Base-by-base conservation (phyloP, 30 jellyfish, hydroid and myxozoan species). In the Aurelia sp. region DNA sequence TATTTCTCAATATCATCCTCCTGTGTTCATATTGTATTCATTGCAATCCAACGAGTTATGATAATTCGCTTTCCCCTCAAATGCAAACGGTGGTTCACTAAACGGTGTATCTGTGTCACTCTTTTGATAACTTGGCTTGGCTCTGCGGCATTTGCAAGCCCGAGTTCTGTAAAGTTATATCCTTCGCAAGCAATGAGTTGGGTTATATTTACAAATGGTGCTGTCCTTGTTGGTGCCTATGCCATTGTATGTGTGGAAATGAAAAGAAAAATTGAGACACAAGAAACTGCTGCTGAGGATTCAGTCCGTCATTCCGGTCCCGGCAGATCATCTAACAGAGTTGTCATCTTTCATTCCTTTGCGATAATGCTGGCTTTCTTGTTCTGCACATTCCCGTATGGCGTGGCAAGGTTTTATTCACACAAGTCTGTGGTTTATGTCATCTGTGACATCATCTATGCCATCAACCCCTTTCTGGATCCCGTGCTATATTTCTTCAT, bases 301-400 rank as follows among this genome's bases (percentile, higher is more conserved):
- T 8, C 22, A 13, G 68, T 22, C 48, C 33, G 53, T 65, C 53
- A 15, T 18, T 15, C 76, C 8, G 76, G 10, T 16, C 7, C 21
- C 50, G 76, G 50, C 13, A 47, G 22, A 65, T 31, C 69, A 27
- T 27, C 70, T 0, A 72, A 72, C 38, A 55, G 27, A 50, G 61
- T 22, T 35, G 69, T 48, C 21, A 41, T 24, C 50, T 16, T 38
- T 35, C 84, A 72, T 44, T 72, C 84, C 17, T 44, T 40, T 21
- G 84, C 84, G 13, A 72, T 72, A 65, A 72, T 72, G 84, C 19
- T 72, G 50, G 50, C 84, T 27, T 72, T 72, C 44, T 24, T 72
- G 51, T 4, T 72, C 65, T 72, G 84, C 72, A 72, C 84, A 51
- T 72, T 72, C 44, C 84, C 84, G 0, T 72, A 72, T 71, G 84